phyloP scores from a whole-genome alignment of 2,888 invertebrate genomes.

The Yponomeuta malinellus region DNA sequence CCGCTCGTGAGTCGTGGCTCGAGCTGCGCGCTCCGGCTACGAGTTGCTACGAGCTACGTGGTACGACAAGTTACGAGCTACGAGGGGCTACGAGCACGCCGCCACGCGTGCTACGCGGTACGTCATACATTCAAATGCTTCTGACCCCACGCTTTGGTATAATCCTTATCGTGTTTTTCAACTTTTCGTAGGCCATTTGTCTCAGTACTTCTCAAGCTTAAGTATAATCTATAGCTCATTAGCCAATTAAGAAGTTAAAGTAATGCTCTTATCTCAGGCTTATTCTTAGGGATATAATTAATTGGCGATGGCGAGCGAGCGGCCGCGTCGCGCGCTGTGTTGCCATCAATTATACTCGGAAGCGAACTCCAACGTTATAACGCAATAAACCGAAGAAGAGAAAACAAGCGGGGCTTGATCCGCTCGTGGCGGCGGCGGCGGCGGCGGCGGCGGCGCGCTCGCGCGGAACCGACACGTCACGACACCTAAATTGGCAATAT shows the following conservation, averaged over 20 bases:
- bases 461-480: background rate
- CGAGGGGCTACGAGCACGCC: background rate
- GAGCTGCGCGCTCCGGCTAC: background rate
- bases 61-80: background rate
- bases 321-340: background rate
- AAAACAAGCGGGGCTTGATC: too few relatives aligned
- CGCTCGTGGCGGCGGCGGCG: background rate
- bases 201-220: background rate
- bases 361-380: background rate
- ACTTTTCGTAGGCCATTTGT: background rate
- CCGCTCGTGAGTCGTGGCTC: background rate
- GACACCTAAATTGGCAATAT: background rate
- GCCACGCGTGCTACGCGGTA: background rate
- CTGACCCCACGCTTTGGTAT: background rate
- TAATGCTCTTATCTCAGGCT: constrained; percentile 1
- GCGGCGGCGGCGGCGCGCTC: background rate
- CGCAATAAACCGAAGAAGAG: too few relatives aligned
- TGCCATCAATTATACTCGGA: constrained; percentile 1
- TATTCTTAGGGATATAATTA: background rate
- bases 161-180: background rate
- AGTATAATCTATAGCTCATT: background rate
- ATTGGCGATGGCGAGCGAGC: background rate
- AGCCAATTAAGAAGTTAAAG: background rate
- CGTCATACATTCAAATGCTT: too few relatives aligned
- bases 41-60: background rate